Conservation (phyloP, 2,113 vertebrate genomes). For the Protomyctophum bolini region DNA sequence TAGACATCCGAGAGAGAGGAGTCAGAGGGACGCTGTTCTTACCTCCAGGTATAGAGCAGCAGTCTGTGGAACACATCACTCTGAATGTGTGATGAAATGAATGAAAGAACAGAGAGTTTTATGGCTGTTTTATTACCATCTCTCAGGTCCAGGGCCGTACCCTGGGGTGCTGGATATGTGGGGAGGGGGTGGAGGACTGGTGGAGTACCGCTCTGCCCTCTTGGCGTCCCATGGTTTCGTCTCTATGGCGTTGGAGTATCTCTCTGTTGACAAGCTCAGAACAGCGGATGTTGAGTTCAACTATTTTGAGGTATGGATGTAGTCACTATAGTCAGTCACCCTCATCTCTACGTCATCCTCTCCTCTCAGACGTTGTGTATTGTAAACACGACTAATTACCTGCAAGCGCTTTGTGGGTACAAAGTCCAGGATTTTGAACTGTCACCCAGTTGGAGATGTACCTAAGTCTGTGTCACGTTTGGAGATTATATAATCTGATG, state of each 20-base stretch:
- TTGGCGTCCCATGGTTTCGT: constrained; percentile 74
- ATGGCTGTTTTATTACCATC: background rate
- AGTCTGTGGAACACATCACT: background rate
- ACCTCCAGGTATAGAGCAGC: constrained; percentile 72
- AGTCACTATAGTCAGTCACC: background rate
- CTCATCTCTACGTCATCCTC: background rate
- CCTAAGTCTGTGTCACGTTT: background rate
- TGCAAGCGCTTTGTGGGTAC: background rate
- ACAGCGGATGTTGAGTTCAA: background rate
- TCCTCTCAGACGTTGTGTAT: background rate
- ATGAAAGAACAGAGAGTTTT: background rate
- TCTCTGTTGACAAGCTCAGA: background rate
- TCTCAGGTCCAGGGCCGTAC: constrained; percentile 76
- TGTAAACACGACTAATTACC: background rate
- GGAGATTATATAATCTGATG: too few species aligned
- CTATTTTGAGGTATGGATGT: constrained; percentile 72
- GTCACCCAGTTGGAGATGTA: background rate
- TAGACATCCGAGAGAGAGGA: constrained; percentile 50
- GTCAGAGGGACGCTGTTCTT: constrained; percentile 72
- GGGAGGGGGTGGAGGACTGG: constrained; percentile 78
- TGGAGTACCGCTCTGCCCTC: constrained; percentile 75
- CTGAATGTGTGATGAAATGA: background rate
- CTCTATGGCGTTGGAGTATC: constrained; percentile 71
- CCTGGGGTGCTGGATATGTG: constrained; percentile 78
- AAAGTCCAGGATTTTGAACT: background rate